These are phyloP conservation scores for Physocephala rufipes DNA, from an alignment of 2,888 invertebrate genomes.

Conservation along the genomic window DNA sequence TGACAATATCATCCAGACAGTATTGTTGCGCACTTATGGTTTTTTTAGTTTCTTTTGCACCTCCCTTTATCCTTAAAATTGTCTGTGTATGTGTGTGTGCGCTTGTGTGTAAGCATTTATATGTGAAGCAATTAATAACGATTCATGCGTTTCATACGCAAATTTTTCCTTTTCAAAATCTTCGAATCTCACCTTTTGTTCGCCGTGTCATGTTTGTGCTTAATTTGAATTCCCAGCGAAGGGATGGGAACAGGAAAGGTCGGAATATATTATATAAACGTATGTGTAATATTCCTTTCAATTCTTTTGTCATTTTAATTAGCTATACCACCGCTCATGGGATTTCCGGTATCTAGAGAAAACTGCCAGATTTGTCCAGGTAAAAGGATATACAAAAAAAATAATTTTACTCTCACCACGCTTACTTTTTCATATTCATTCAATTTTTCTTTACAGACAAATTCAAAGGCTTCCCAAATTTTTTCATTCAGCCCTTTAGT, in stretches of 20 bases:
- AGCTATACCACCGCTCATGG: conserved; percentile 44
- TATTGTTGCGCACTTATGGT: conserved; percentile 29
- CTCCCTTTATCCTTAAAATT: no score
- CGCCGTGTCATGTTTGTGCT: conserved; percentile 47
- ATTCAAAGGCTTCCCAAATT: conserved; percentile 3
- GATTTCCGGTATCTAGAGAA: background rate
- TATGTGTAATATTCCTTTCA: conserved; percentile 35
- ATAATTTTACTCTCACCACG: background rate
- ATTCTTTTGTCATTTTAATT: conserved; percentile 52
- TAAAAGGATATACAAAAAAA: conserved; percentile 4
- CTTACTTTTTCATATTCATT: no score
- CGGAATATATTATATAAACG: background rate
- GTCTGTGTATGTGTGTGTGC: no score
- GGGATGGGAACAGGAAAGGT: conserved; percentile 3
- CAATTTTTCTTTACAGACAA: background rate
- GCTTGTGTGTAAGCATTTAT: no score
- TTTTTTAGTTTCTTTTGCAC: conserved; percentile 13
- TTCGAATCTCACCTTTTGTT: conserved; percentile 40
- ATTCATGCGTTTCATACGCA: conserved; percentile 35
- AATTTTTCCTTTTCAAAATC: conserved; percentile 28
- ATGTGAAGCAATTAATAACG: background rate
- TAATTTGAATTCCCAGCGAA: conserved; percentile 37
- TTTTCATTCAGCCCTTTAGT: conserved; percentile 13
- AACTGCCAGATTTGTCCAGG: conserved; percentile 9
- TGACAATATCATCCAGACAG: background rate